Base-by-base conservation (phyloP, 2,888 invertebrate genomes). In the Lacanobia oleracea region DNA sequence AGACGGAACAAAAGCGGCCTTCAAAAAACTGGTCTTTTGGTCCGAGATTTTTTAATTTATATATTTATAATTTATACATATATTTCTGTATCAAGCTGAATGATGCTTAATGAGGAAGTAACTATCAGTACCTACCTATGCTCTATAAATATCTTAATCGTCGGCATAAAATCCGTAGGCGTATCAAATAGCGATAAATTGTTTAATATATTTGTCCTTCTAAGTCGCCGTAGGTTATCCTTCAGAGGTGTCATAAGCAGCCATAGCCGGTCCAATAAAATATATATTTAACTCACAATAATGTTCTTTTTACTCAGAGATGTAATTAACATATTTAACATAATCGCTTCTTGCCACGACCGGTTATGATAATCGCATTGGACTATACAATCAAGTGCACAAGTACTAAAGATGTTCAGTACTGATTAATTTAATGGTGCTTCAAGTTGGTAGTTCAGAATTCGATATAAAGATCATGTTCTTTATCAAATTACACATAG, bases 281-380 rank as follows among this genome's bases (percentile, higher is more conserved):
- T 89, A 88, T 85, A 87, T 86, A 91, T 91, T 91, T 92, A 90
- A 91, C 89, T 89, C 83, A 90, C 89, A 90, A 89, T 92, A 87
- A 88, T 56, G 88, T 86, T 90, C 88, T 89, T 89, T 88, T 88
- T 87, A 88, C 86, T 81, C 82, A 84, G 86, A 89, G 87, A 83
- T 84, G 86, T 88, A 90, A 93, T 93, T 92, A 91, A 79, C 91
- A 92, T 93, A 93, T 92, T 92, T 91, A 91, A 79, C 91, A 92
- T 93, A 92, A 92, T 92, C 88, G 87, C 86, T 86, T 89, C 88
- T 88, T 84, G 83, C 82, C 84, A 81, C 84, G 87, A 92, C 93
- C 89, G 89, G 93, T 94, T 94, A 92, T 92, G 92, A 78, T 92
- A 92, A 91, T 91, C 87, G 84, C 82, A 88, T 87, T 87, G 85